These are phyloP conservation scores for Abrostola tripartita DNA, from an alignment of 2,888 invertebrate species.

Conservation along the genomic window DNA sequence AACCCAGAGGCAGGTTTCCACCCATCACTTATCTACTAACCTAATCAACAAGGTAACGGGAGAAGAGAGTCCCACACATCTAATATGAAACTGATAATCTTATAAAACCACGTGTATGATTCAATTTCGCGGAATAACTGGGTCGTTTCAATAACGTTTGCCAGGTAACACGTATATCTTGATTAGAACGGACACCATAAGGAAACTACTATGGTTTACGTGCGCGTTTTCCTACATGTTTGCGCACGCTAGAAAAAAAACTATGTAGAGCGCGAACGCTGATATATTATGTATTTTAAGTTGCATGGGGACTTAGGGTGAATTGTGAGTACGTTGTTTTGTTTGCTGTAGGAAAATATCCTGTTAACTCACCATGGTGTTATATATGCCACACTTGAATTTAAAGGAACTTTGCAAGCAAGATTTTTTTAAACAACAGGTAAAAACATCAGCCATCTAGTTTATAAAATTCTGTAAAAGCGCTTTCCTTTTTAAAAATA, in stretches of 20 bases:
- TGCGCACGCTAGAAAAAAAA: constrained; percentile 25
- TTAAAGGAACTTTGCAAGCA: not conserved
- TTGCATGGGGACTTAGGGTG: constrained; percentile 58
- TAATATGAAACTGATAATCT: constrained; percentile 51
- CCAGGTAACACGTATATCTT: constrained; percentile 67
- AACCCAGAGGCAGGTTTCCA: constrained; percentile 32
- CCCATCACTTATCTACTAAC: constrained; percentile 48
- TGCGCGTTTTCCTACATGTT: constrained; percentile 59
- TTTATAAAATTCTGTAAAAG: not conserved
- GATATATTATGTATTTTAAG: constrained; percentile 63
- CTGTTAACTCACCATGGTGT: constrained; percentile 9
- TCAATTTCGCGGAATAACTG: constrained; percentile 70
- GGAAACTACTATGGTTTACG: constrained; percentile 58
- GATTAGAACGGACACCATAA: constrained; percentile 66
- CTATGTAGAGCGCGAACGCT: constrained; percentile 34
- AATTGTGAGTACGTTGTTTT: constrained; percentile 62
- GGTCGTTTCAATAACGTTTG: constrained; percentile 66
- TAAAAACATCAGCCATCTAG: not conserved
- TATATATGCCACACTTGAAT: not conserved
- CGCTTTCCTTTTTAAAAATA: constrained; percentile 12
- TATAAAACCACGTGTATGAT: constrained; percentile 66
- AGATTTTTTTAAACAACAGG: not conserved
- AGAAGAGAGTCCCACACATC: constrained; percentile 36
- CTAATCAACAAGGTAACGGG: constrained; percentile 42
- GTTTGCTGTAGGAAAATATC: constrained; percentile 54